A percentile compares a stretch with the other conserved stretches of the same genome.
These are phyloP conservation scores for Petrocephalus zakoni DNA, from an alignment of 2,113 vertebrate species.

Conservation along the genomic window DNA sequence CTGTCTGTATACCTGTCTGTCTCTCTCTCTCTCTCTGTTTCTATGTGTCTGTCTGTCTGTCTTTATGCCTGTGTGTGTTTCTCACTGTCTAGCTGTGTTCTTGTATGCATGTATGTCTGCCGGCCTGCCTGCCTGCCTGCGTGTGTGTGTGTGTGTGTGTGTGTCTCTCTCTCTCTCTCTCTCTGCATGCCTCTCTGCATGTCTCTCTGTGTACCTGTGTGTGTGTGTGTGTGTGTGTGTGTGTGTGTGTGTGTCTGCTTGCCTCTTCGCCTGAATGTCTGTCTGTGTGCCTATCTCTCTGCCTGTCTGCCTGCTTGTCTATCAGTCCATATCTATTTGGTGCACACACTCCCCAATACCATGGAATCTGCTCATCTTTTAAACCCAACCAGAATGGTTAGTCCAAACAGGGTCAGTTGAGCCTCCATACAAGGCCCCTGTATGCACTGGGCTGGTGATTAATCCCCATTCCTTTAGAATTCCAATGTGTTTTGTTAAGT, in stretches of 20 bases:
- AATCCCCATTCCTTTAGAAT: background rate
- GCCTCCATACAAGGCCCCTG: background rate
- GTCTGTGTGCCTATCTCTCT: no score
- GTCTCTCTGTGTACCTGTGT: no score
- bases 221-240: no score
- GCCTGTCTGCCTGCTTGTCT: background rate
- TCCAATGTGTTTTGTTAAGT: background rate
- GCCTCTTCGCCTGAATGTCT: no score
- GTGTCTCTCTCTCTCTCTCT: no score
- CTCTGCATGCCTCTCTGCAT: no score
- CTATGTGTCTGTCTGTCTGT: background rate
- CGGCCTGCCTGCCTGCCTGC: no score
- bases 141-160: background rate
- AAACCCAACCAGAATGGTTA: background rate
- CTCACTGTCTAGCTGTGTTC: no score
- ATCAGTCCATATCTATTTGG: background rate
- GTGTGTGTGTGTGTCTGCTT: no score
- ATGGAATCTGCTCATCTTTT: background rate
- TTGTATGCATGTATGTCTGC: background rate
- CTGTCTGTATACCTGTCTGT: background rate
- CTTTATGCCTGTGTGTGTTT: background rate
- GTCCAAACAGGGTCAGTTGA: background rate
- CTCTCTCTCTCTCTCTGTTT: background rate
- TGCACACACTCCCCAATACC: background rate
- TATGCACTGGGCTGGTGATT: background rate